Conservation (phyloP, 2,888 invertebrate genomes). For the Lochmaea crataegi region DNA sequence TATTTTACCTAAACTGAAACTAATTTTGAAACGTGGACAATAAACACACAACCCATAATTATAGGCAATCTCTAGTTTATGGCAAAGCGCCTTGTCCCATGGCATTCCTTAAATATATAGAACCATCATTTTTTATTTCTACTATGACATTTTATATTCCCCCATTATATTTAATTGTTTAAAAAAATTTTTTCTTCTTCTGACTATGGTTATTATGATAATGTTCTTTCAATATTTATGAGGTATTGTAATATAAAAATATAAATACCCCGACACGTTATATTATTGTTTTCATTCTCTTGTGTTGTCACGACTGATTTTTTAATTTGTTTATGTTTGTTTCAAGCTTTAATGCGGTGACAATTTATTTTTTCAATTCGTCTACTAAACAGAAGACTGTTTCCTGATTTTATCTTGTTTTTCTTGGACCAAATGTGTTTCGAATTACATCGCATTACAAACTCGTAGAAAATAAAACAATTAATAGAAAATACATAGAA, state of each 20-base stretch:
- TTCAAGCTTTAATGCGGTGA: conserved; percentile 29
- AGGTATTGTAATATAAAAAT: conserved; percentile 41
- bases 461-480: too few species aligned
- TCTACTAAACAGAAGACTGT: conserved; percentile 21
- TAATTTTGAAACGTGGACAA: conserved; percentile 62
- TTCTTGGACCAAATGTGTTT: conserved; percentile 30
- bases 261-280: conserved; percentile 32
- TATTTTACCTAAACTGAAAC: conserved; percentile 61
- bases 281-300: conserved; percentile 37
- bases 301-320: conserved; percentile 39
- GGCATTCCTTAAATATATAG: conserved; percentile 57
- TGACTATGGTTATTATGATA: conserved; percentile 38
- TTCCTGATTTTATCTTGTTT: conserved; percentile 31
- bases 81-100: conserved; percentile 56
- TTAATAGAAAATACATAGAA: too few species aligned
- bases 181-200: conserved; percentile 16
- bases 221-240: conserved; percentile 43
- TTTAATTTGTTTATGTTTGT: too few species aligned
- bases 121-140: conserved; percentile 56
- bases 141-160: conserved; percentile 54
- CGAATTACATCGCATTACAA: conserved; percentile 14
- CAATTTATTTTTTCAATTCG: conserved; percentile 28
- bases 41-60: conserved; percentile 61
- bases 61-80: conserved; percentile 62
- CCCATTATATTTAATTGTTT: conserved; percentile 42